phyloP scores from a whole-genome alignment of 35 echinoderm and acorn worm species.

The Nesometra sesokonis region DNA sequence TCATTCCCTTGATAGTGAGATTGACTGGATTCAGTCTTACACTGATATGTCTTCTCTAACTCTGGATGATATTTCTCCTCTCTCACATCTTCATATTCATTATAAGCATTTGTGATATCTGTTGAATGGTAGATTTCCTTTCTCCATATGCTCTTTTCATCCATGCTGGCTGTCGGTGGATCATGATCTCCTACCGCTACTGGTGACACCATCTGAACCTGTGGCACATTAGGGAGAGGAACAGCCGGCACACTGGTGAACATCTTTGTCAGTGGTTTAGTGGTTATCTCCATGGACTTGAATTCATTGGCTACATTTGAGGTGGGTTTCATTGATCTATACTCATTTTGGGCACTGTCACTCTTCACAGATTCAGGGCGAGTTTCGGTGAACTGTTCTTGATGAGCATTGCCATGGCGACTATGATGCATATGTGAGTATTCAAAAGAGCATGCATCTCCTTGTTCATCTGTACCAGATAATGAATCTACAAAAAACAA shows the following conservation, averaged over 20 bases:
- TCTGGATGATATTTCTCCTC: neutral
- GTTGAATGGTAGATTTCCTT: neutral
- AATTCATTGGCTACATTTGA: neutral
- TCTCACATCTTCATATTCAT: neutral
- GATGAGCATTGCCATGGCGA: neutral
- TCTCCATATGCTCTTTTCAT: neutral
- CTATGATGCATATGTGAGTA: neutral
- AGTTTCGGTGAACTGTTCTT: neutral
- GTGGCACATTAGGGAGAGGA: neutral
- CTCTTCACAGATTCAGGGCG: too few species aligned
- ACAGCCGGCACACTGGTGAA: neutral
- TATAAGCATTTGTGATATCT: neutral
- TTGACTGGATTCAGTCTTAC: neutral
- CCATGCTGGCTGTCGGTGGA: neutral
- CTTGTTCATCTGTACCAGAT: neutral
- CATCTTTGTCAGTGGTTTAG: neutral
- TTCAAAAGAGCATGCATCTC: neutral
- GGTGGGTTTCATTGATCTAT: neutral
- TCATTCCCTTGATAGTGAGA: neutral
- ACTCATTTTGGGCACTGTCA: too few species aligned
- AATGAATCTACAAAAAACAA: neutral
- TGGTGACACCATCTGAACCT: neutral
- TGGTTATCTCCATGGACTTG: neutral
- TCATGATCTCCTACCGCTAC: neutral
- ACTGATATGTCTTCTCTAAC: neutral